Percentiles rank a stretch among this genome's conserved stretches.
Evolutionary conservation across 2,113 vertebrate species (phyloP).

Genomic region (Amblyornis subalaris): DNA sequence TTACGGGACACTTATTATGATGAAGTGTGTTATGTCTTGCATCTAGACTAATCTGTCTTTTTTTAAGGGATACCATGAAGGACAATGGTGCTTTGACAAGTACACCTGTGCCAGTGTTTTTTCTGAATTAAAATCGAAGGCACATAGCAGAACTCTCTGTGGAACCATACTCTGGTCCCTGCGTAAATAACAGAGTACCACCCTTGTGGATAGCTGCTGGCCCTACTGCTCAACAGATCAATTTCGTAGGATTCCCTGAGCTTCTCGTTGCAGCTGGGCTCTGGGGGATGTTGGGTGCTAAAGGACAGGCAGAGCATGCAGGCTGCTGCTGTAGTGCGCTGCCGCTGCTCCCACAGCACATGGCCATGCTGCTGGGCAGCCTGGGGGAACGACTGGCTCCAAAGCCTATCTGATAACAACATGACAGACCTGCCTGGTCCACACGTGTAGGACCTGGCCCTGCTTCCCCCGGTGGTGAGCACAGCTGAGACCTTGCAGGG

Average conservation of each 20-base stretch:
- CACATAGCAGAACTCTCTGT: background rate
- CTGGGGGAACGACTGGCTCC: accelerated
- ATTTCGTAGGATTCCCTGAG: background rate
- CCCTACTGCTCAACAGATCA: background rate
- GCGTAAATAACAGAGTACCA: background rate
- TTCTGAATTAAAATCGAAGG: background rate
- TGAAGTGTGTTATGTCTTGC: background rate
- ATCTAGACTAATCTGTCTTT: background rate
- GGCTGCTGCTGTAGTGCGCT: background rate
- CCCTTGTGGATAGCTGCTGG: background rate
- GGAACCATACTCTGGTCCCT: background rate
- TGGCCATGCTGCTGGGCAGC: background rate
- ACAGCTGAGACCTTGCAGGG: background rate
- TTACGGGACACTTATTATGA: background rate
- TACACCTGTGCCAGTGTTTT: background rate
- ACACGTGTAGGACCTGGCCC: background rate
- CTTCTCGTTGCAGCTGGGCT: background rate
- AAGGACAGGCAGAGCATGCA: accelerated
- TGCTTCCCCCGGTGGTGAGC: background rate
- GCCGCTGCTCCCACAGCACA: accelerated
- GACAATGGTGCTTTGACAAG: background rate
- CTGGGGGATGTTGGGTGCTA: accelerated
- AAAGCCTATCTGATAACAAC: background rate
- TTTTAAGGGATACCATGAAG: background rate
- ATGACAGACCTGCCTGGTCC: background rate